Evolutionary conservation across 2,113 vertebrate species (phyloP).

Genomic region (Jacana jacana): DNA sequence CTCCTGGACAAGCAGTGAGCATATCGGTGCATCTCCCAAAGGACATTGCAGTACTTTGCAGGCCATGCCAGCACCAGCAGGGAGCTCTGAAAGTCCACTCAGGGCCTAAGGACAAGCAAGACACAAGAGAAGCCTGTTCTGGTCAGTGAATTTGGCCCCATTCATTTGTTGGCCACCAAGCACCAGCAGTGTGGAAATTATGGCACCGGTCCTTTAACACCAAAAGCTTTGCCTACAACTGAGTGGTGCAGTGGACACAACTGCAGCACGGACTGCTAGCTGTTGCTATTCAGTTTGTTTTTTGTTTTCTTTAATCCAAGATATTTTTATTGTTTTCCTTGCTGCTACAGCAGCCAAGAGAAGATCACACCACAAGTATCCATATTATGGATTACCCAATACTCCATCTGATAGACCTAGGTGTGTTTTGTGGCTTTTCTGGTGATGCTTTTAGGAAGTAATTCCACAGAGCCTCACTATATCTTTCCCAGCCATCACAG

Average conservation of each 20-base stretch:
- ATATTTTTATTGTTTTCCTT: background rate
- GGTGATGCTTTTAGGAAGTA: background rate
- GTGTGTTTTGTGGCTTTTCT: background rate
- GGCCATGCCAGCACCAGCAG: background rate
- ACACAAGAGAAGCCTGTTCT: background rate
- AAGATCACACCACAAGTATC: background rate
- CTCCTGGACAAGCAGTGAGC: background rate
- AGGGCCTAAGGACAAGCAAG: background rate
- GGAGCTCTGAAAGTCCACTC: background rate
- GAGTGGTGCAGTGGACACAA: too few relatives aligned
- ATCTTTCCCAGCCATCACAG: background rate
- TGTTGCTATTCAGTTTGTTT: background rate
- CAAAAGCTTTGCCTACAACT: accelerated
- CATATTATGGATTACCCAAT: background rate
- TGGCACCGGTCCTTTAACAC: background rate
- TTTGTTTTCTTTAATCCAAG: background rate
- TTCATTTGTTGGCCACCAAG: background rate
- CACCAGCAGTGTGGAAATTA: background rate
- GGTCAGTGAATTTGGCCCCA: background rate
- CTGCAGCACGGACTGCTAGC: background rate
- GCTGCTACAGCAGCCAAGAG: background rate
- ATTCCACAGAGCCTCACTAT: background rate
- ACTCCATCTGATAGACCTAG: background rate
- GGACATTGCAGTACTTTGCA: background rate
- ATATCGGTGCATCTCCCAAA: background rate